Conservation (phyloP, 2,888 invertebrate species). For the Euzophera pinguis region DNA sequence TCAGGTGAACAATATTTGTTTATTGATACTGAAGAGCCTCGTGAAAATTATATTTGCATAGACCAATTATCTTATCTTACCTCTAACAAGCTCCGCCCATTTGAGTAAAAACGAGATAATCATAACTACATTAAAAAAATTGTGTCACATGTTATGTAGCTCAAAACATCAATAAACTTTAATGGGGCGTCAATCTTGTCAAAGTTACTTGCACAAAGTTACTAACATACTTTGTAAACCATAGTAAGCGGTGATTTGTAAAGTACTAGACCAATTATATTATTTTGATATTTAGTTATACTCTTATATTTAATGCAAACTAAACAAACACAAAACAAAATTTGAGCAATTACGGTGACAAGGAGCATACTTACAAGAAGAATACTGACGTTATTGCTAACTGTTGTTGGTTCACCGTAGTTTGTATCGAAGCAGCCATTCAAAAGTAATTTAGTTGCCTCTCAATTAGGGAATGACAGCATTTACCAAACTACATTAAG, state of each 20-base stretch:
- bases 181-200: not conserved
- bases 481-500: constrained; percentile 25
- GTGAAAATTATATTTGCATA: constrained; percentile 72
- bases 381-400: constrained; percentile 8
- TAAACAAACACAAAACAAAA: constrained; percentile 19
- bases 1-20: constrained; percentile 65
- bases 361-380: not conserved
- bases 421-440: constrained; percentile 29
- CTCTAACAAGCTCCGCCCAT: constrained; percentile 44
- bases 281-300: constrained; percentile 10
- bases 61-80: constrained; percentile 67
- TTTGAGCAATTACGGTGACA: constrained; percentile 26
- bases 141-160: not conserved
- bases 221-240: not conserved
- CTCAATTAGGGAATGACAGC: constrained; percentile 28
- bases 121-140: constrained; percentile 18
- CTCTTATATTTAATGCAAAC: constrained; percentile 17
- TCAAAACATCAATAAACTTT: not conserved
- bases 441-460: constrained; percentile 31
- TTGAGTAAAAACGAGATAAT: constrained; percentile 38
- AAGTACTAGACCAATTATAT: constrained; percentile 17
- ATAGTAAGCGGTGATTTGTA: constrained; percentile 13
- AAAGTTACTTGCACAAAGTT: not conserved
- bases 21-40: constrained; percentile 59
- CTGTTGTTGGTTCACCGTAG: constrained; percentile 24